phyloP scores from a whole-genome alignment of 2,888 invertebrate genomes.

The Lacanobia wlatinum region DNA sequence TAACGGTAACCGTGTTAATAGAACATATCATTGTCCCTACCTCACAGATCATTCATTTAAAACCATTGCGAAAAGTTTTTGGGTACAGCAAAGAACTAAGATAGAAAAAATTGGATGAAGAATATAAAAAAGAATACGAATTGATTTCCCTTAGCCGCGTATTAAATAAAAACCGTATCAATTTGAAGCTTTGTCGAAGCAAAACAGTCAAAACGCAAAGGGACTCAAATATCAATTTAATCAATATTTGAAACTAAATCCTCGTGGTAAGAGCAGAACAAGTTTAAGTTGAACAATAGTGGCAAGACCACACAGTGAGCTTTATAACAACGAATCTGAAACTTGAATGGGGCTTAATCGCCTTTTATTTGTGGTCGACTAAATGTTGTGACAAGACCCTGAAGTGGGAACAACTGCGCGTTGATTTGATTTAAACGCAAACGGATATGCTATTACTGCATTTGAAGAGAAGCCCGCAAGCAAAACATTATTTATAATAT shows the following conservation, averaged over 20 bases:
- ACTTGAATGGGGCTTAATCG: slow-evolving; percentile 62
- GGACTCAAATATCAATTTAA: slow-evolving; percentile 26
- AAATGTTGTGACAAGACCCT: slow-evolving; percentile 58
- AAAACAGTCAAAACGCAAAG: not conserved
- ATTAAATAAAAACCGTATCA: not conserved
- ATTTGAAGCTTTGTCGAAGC: not conserved
- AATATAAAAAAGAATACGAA: too few relatives aligned
- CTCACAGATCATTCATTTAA: slow-evolving; percentile 3
- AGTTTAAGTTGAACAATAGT: slow-evolving; percentile 65
- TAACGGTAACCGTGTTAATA: slow-evolving; percentile 67
- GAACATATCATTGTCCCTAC: slow-evolving; percentile 38
- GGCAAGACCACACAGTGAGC: slow-evolving; percentile 68
- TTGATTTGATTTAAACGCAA: slow-evolving; percentile 37
- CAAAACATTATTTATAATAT: too few relatives aligned
- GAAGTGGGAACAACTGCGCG: slow-evolving; percentile 39
- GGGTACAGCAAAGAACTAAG: not conserved
- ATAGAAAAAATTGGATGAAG: not conserved
- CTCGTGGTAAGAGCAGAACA: slow-evolving; percentile 29
- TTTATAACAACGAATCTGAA: slow-evolving; percentile 60
- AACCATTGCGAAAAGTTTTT: not conserved
- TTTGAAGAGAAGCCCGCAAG: not conserved
- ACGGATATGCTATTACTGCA: slow-evolving; percentile 8
- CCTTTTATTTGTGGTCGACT: slow-evolving; percentile 57
- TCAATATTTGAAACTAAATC: slow-evolving; percentile 38
- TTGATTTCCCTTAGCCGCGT: too few relatives aligned